Base-by-base conservation (phyloP, 2,113 vertebrate genomes). In the Chelonoidis abingdonii region DNA sequence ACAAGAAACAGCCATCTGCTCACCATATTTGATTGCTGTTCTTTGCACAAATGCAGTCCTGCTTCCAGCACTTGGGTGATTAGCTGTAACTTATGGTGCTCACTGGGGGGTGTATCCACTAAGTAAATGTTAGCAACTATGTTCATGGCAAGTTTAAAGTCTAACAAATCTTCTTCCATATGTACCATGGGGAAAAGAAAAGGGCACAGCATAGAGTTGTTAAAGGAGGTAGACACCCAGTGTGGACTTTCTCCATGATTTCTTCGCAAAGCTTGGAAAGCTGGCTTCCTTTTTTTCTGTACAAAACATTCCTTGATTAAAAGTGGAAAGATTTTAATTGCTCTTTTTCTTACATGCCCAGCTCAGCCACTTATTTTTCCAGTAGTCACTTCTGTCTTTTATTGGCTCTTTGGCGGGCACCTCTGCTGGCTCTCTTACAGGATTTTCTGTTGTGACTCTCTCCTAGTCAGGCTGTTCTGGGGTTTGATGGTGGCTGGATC, bases 1-100 rank as follows among this genome's bases (percentile, higher is more conserved):
- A 92, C 92, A 96, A 80, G 93, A 69, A 95, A 86, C 94, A 94
- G 96, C 97, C 98, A 98, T 98, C 98, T 98, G 98, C 93, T 98
- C 96, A 80, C 96, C 59, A 72, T 97, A 91, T 97, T 96, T 97
- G 96, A 97, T 98, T 94, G 95, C 97, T 95, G 93, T 94, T 96
- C 97, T 94, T 92, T 96, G 94, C 94, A 90, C 95, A 97, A 98
- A 96, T 88, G 86, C 84, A 84, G 91, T 92, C 89, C 72, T 92
- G 92, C 95, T 98, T 93, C 96, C 86, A 97, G 97, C 97, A 97
- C 94, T 98, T 98, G 88, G 96, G 90, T 69, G 75, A 98, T 98
- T 98, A 98, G 97, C 93, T 94, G 83, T 62, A 97, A 96, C 96
- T 97, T 94, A 95, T 44, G 79, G 86, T 93, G 93, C 96, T 96